Evolutionary conservation across 2,113 vertebrate species (phyloP), one percentile per base, ranked within the genome.

Genomic region (Cebus imitator): DNA sequence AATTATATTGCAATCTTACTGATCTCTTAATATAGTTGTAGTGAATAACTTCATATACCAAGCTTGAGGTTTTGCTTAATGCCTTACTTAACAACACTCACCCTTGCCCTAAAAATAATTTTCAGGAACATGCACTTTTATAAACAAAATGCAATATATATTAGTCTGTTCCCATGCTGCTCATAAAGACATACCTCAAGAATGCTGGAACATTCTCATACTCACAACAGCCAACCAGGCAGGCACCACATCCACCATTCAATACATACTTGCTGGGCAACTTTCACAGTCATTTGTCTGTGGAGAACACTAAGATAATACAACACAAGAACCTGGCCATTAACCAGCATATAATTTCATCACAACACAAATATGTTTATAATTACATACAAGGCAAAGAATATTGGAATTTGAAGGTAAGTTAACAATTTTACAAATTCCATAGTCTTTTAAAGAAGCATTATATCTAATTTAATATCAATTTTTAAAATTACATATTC

Each of bases 341-440:
- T 30, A 84, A 52, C 23, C 82, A 70, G 78, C 85, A 81, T 83
- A 83, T 68, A 79, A 93, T 61, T 94, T 73, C 50, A 58, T 90
- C 52, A 91, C 25, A 61, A 66, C 20, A 92, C 12, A 89, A n/a
- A 66, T 50, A 87, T 57, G 27, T 64, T 90, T 18, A 18, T 18
- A 79, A 45, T 81, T 89, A 68, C 95, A 81, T 43, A 85, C 79
- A 16, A 79, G 87, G n/a, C 4, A 48, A 40, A 73, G 50, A 91
- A 43, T 17, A 55, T 40, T 35, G 91, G 27, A 85, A 86, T 78
- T 96, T 90, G 55, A 88, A 87, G 37, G 25, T 88, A 82, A 94
- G 17, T 87, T n/a, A 81, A 58, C 13, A 86, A 68, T 55, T 73
- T 96, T 85, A 80, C 4, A 48, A 89, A 81, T 79, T 87, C 17